A percentile compares a stretch with the other conserved stretches of the same genome.
Conservation (phyloP, 1,140 invertebrate genomes). For the Trigoniulus corallinus region DNA sequence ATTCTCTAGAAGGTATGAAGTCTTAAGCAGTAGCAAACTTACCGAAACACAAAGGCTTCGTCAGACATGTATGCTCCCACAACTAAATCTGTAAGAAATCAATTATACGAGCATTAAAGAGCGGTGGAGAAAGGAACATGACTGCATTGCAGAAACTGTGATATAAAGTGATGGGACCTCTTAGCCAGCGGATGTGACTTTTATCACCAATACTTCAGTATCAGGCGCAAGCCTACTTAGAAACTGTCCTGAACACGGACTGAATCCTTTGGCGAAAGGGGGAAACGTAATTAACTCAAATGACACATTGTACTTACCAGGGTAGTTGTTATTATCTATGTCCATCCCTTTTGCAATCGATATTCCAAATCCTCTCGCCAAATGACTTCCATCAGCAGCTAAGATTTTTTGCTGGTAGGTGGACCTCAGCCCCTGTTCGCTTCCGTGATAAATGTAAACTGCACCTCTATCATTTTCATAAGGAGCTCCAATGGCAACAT, state of each 20-base stretch:
- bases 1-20: no score
- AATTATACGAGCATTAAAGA: no score
- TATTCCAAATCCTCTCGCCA: constrained; percentile 22
- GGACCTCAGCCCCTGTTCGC: constrained; percentile 13
- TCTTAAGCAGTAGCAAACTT: no score
- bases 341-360: constrained; percentile 19
- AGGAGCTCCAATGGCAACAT: constrained; percentile 34
- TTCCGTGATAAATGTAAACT: constrained; percentile 37
- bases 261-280: no score
- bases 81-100: constrained; percentile 14
- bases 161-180: no score
- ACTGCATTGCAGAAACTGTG: no score
- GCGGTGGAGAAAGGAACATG: no score
- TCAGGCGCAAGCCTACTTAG: no score
- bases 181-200: no score
- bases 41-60: constrained; percentile 15
- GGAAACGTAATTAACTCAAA: neutral
- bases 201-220: no score
- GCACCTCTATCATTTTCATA: constrained; percentile 31
- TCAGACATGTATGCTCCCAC: constrained; percentile 19
- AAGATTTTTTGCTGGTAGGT: neutral
- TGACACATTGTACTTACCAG: constrained; percentile 13
- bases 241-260: no score
- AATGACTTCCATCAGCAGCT: no score
- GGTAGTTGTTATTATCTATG: constrained; percentile 27